Evolutionary conservation across 64 coral and sea anemone genomes (phyloP), one percentile per base, ranked within the genome.

Genomic region (Platygyra sinensis): DNA sequence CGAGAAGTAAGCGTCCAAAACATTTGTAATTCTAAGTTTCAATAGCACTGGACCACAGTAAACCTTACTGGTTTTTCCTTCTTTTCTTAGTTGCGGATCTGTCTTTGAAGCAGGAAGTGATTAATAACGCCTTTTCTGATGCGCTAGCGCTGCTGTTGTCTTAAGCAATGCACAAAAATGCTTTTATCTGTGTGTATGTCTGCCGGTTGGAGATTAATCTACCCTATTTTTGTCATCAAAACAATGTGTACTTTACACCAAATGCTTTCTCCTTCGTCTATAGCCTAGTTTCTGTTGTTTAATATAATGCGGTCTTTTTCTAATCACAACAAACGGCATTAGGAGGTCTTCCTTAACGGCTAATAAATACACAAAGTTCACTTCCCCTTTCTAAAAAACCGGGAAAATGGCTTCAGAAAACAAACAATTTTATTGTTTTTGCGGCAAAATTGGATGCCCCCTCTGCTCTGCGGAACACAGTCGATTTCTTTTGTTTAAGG

Each of bases 321-420:
- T 27, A 64, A 19, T 22, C 62, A 71, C 12, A 62, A 85, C 52
- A 80, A 28, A 14, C 20, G 10, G 24, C 80, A 42, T 25, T 9
- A 20, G 36, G 81, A n/a, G 76, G 76, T 79, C 76, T 79, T 79
- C 76, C 76, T 55, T 25, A 28, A 25, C 10, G 51, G n/a, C 76
- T 49, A 60, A 22, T 15, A 52, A 49, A 67, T 36, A 71, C 32
- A 27, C 81, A 62, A 60, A 62, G 29, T 61, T 61, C 78, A 71
- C 62, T 85, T 85, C 62, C 63, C 67, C 72, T 85, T 71, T 8
- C 33, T 17, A 67, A 39, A 50, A n/a, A 85, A 72, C 62, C 81
- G 81, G 81, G 72, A 85, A 85, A 85, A 50, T 50, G 62, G 81
- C 69, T 85, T 83, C 46, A 24, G 64, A 85, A 85, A 85, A 85